Evolutionary conservation across 2,113 vertebrate species (phyloP).

Genomic region (Phrynosoma blainvillii): DNA sequence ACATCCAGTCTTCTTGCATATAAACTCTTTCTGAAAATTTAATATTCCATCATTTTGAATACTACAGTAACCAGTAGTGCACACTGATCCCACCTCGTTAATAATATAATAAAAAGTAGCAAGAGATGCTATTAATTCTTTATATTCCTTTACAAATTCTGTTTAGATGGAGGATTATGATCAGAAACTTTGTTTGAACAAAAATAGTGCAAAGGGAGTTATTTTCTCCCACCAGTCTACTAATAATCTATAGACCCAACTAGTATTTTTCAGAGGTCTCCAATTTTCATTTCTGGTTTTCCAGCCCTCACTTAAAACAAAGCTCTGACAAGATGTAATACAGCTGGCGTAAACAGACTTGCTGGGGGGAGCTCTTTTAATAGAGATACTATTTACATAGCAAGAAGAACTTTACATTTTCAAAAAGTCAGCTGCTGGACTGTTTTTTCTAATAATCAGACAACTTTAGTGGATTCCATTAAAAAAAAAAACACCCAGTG

Average conservation of each 20-base stretch:
- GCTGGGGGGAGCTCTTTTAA: conserved; percentile 31
- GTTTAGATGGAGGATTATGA: conserved; percentile 65
- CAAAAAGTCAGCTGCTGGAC: accelerated
- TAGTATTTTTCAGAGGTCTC: conserved; percentile 66
- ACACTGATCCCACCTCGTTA: conserved; percentile 65
- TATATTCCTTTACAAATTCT: conserved; percentile 49
- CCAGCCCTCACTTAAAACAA: conserved; percentile 48
- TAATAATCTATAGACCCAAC: conserved; percentile 57
- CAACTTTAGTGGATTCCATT: not conserved
- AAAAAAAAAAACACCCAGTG: not conserved
- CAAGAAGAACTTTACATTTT: conserved; percentile 8
- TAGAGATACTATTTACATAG: not conserved
- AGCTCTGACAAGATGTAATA: conserved; percentile 10
- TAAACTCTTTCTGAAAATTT: conserved; percentile 53
- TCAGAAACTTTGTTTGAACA: conserved; percentile 58
- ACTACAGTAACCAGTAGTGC: conserved; percentile 65
- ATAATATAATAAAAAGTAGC: conserved; percentile 46
- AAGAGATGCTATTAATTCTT: conserved; percentile 63
- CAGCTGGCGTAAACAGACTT: conserved; percentile 44
- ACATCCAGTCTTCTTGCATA: conserved; percentile 56
- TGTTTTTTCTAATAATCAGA: conserved; percentile 7
- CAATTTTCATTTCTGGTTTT: conserved; percentile 45
- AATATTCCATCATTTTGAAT: conserved; percentile 36
- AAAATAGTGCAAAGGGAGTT: conserved; percentile 42
- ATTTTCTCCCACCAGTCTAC: conserved; percentile 59